Conservation (phyloP, 2,888 invertebrate genomes). For the Copidosoma aretas region DNA sequence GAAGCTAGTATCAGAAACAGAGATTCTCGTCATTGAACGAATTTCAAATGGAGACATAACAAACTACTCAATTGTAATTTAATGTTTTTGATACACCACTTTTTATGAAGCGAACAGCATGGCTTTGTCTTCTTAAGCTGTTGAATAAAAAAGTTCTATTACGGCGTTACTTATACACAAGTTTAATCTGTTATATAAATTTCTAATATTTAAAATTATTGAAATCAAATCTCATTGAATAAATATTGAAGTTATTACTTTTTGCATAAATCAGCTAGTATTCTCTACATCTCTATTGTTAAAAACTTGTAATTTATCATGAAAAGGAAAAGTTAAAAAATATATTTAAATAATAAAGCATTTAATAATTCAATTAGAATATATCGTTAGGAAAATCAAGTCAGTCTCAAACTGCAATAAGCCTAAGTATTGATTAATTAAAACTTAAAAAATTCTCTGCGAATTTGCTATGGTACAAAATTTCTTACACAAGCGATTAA, state of each 20-base stretch:
- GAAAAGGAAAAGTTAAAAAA: conserved; percentile 15
- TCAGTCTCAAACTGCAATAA: conserved; percentile 5
- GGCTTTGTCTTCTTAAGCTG: not conserved
- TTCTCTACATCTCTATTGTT: conserved; percentile 13
- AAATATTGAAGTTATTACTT: conserved; percentile 17
- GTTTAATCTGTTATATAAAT: conserved; percentile 18
- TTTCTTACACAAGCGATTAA: conserved; percentile 42
- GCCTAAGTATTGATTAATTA: conserved; percentile 13
- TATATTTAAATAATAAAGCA: conserved; percentile 1
- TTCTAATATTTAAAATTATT: conserved; percentile 20
- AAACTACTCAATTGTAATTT: not conserved
- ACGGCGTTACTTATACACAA: conserved; percentile 13
- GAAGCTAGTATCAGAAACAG: no score
- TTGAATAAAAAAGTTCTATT: conserved; percentile 21
- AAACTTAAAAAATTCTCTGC: conserved; percentile 2
- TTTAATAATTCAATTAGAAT: conserved; percentile 7
- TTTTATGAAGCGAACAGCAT: not conserved
- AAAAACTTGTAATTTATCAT: conserved; percentile 5
- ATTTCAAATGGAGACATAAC: not conserved
- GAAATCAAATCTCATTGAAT: conserved; percentile 12
- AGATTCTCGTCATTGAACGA: not conserved
- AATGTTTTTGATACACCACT: not conserved
- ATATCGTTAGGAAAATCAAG: not conserved
- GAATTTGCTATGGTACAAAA: not conserved
- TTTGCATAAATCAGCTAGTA: conserved; percentile 3